phyloP scores from a whole-genome alignment of 1,140 invertebrate genomes.

The Theocolax elegans region DNA sequence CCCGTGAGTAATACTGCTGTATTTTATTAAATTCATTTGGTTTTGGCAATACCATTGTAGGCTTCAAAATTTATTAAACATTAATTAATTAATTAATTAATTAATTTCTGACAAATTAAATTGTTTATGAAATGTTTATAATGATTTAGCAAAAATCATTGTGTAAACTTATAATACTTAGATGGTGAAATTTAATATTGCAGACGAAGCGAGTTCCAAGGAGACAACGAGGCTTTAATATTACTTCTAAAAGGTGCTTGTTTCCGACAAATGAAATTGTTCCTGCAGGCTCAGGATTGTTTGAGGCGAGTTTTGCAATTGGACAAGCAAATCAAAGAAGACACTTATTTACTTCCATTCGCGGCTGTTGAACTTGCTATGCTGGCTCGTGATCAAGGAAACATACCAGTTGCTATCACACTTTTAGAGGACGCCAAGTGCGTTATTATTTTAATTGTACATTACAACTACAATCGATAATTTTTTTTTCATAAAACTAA shows the following conservation, averaged over 20 bases:
- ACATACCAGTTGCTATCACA: constrained; percentile 75
- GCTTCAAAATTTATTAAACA: no score
- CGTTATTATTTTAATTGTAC: constrained; percentile 49
- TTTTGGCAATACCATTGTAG: no score
- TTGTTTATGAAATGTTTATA: no score
- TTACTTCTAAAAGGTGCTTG: constrained; percentile 87
- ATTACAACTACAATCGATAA: no score
- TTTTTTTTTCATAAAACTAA: no score
- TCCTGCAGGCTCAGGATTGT: constrained; percentile 80
- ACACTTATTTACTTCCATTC: constrained; percentile 88
- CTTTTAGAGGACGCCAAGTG: constrained; percentile 88
- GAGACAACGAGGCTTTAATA: constrained; percentile 83
- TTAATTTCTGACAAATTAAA: no score
- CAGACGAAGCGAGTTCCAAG: constrained; percentile 72
- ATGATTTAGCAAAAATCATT: no score
- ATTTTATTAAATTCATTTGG: no score
- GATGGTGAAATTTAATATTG: no score
- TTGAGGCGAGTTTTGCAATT: constrained; percentile 76
- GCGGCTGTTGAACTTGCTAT: constrained; percentile 87
- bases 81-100: no score
- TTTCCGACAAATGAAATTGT: constrained; percentile 78
- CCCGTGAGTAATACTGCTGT: constrained; percentile 48
- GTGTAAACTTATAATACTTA: no score
- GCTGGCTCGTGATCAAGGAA: constrained; percentile 76
- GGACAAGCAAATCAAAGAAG: constrained; percentile 84